phyloP scores from a whole-genome alignment of 2,113 vertebrate genomes.

The Elephantulus edwardii region DNA sequence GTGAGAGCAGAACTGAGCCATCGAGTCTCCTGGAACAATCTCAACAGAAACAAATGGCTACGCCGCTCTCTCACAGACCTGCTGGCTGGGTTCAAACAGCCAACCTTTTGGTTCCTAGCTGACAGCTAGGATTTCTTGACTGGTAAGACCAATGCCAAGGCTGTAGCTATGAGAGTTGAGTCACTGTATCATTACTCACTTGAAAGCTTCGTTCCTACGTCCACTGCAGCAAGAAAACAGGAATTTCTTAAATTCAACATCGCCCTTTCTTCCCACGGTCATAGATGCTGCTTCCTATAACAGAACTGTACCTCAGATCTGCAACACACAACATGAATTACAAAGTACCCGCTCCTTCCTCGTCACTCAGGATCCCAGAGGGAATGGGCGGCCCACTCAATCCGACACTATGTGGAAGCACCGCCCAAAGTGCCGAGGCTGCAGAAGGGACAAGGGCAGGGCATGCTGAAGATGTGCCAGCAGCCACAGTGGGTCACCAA shows the following conservation, averaged over 20 bases:
- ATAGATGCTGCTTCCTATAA: fast-evolving
- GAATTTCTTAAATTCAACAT: neutral
- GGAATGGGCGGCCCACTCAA: too few species aligned
- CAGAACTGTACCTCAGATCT: neutral
- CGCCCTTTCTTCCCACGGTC: neutral
- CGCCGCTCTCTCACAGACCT: neutral
- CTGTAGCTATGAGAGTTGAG: neutral
- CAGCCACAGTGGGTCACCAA: too few species aligned
- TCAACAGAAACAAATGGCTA: neutral
- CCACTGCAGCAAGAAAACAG: neutral
- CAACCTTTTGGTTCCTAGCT: neutral
- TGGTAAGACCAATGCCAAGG: neutral
- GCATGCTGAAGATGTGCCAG: too few species aligned
- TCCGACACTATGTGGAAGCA: too few species aligned
- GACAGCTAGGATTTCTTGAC: neutral
- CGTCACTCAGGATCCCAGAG: neutral
- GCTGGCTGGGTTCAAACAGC: neutral
- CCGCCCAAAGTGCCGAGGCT: too few species aligned
- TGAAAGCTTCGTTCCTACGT: neutral
- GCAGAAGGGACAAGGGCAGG: too few species aligned
- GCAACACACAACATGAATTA: neutral
- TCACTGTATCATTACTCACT: neutral
- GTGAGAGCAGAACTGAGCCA: neutral
- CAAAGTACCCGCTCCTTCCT: neutral
- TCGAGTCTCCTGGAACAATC: neutral